Conservation (phyloP, 2,113 vertebrate genomes). For the Sebastes fasciatus region DNA sequence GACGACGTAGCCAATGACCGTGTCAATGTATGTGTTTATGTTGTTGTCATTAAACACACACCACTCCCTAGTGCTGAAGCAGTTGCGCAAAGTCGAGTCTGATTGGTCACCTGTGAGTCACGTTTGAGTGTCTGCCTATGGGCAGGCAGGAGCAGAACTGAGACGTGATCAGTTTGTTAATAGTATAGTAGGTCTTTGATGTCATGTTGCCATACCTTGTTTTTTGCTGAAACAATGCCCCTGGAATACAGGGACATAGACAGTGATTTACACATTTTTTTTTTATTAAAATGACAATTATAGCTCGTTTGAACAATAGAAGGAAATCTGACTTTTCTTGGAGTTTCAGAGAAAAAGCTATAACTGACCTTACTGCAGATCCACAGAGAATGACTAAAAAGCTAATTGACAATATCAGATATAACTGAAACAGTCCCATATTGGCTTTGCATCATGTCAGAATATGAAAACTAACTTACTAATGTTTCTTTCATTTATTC, state of each 20-base stretch:
- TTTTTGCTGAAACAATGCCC: no score
- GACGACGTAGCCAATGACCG: not conserved
- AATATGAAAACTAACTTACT: not conserved
- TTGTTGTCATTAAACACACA: not conserved
- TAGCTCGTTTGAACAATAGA: not conserved
- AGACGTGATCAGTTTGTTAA: no score
- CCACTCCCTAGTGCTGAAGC: not conserved
- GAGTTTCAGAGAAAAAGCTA: not conserved
- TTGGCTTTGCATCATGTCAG: not conserved
- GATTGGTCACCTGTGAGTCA: no score
- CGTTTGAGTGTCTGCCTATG: no score
- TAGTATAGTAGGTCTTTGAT: no score
- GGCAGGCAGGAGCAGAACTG: no score
- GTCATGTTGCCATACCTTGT: no score
- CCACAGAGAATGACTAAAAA: not conserved
- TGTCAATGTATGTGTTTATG: no score
- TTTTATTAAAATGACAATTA: not conserved
- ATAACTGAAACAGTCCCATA: not conserved
- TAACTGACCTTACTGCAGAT: not conserved
- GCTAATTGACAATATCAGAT: not conserved
- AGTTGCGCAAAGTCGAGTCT: no score
- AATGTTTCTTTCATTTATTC: constrained; percentile 15
- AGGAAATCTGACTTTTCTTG: not conserved
- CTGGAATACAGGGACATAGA: not conserved
- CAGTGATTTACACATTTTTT: not conserved